phyloP scores from a whole-genome alignment of 2,888 invertebrate species.

The Malthinus seriepunctatus region DNA sequence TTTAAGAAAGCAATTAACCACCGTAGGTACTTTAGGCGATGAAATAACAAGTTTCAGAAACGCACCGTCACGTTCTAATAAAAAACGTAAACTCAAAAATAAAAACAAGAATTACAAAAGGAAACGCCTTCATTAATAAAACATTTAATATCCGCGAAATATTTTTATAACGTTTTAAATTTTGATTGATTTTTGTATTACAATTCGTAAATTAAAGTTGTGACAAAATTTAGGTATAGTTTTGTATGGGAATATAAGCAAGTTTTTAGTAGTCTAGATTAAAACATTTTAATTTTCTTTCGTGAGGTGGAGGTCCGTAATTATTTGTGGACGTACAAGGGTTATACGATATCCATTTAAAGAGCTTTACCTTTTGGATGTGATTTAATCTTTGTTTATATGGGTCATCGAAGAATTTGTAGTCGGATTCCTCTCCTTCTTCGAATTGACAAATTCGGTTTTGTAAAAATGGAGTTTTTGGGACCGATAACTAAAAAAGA shows the following conservation, averaged over 20 bases:
- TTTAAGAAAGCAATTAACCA: slow-evolving; percentile 73
- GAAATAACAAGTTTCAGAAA: slow-evolving; percentile 73
- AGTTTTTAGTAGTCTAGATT: slow-evolving; percentile 25
- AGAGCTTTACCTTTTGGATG: slow-evolving; percentile 32
- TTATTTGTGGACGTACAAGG: slow-evolving; percentile 40
- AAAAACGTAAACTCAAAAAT: slow-evolving; percentile 29
- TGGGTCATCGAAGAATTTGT: slow-evolving; percentile 45
- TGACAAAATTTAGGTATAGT: too few species aligned
- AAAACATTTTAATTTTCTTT: slow-evolving; percentile 25
- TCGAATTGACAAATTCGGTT: slow-evolving; percentile 38
- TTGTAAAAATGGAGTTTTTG: slow-evolving; percentile 39
- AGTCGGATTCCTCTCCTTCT: slow-evolving; percentile 25
- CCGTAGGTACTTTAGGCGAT: slow-evolving; percentile 76
- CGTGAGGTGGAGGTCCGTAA: slow-evolving; percentile 35
- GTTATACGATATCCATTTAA: slow-evolving; percentile 36
- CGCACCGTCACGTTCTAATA: slow-evolving; percentile 49
- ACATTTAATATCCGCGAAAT: not conserved
- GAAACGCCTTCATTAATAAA: slow-evolving; percentile 48
- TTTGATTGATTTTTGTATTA: not conserved
- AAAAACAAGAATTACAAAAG: slow-evolving; percentile 36
- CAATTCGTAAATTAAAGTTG: not conserved
- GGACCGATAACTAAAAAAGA: slow-evolving; percentile 42
- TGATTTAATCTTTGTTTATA: slow-evolving; percentile 31
- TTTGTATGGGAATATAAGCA: too few species aligned
- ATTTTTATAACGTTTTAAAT: not conserved